Evolutionary conservation across 2,888 invertebrate genomes (phyloP), one percentile per base, ranked within the genome.

Genomic region (Pyrrhosoma nymphula): DNA sequence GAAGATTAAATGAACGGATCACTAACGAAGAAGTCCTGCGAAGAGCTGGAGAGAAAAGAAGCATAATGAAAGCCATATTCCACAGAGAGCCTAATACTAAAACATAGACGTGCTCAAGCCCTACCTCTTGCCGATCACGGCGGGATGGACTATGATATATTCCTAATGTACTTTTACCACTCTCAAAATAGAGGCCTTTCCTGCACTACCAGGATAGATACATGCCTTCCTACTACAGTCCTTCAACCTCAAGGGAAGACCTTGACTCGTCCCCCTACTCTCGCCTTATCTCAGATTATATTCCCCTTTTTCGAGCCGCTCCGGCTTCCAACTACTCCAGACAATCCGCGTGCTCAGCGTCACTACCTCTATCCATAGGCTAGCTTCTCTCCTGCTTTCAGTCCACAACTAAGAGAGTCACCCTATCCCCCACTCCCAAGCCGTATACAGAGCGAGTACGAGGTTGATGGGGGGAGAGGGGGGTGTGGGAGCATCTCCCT

Each of bases 231-330:
- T 26, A 60, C 91, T 75, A n/a, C 75, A 93, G 63, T 69, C 30
- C 93, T 47, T 47, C 75, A 39, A 60, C 60, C 93, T 93, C 69
- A 8, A 23, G 35, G 60, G 35, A 3, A 12, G 69, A 60, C 91
- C 88, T 23, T 88, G 88, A 88, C 88, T n/a, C n/a, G 14, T 55
- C 39, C 47, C 55, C n/a, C 16, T 63, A 69, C 91, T 35, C 93
- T 93, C 39, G 47, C 30, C 93, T 75, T 75, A 75, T 91, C 91
- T 91, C 82, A 91, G 91, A 91, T 91, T 91, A n/a, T 39, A 63
- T 69, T 75, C 69, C 47, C 47, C 55, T 93, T 69, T 69, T 47
- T 69, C 55, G 35, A 35, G 82, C 69, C 69, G 69, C 93, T 75
- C 69, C n/a, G 39, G 47, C 39, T 23, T 60, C 69, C 75, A 26